Evolutionary conservation across 2,113 vertebrate genomes (phyloP), one percentile per base, ranked within the genome.

Genomic region (Mellivora capensis): DNA sequence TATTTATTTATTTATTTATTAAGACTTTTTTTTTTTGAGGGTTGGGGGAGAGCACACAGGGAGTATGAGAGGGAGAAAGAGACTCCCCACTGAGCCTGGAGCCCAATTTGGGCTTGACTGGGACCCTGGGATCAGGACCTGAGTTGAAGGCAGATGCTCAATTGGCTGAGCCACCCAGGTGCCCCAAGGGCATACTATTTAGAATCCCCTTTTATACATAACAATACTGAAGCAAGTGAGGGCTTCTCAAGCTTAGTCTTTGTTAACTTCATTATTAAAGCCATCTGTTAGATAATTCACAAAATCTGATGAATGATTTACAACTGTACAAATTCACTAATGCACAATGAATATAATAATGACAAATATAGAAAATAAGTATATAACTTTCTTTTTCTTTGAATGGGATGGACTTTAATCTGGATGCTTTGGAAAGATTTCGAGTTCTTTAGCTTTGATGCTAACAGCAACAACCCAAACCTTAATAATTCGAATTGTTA

Each of bases 371-470:
- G 64, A 69, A 69, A 69, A 69, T n/a, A n/a, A 86, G 9, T 86
- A 31, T 52, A 13, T 57, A 80, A 42, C 74, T 93, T 80, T 76
- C 17, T 76, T 72, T 25, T 93, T 64, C 31, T 93, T 90, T 80
- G 42, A 52, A 2, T n/a, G 9, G n/a, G 47, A 83, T 76, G 62
- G 18, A 72, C 52, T 72, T 91, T 80, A 72, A 96, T 64, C 44
- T 71, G 88, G 15, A 84, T 85, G 39, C 27, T 92, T 93, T 89
- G 34, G 39, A 89, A 85, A 89, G 17, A 72, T 52, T 94, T 76
- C 4, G 76, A 80, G 42, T 88, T 25, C 49, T 96, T 91, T 21
- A 94, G 54, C 44, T 89, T 52, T 96, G 83, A 96, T 88, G 34
- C 9, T 80, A 92, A 72, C 12, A 49, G 37, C 54, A 80, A 49